Conservation (phyloP, 2,888 invertebrate genomes). For the Erebia aethiops region DNA sequence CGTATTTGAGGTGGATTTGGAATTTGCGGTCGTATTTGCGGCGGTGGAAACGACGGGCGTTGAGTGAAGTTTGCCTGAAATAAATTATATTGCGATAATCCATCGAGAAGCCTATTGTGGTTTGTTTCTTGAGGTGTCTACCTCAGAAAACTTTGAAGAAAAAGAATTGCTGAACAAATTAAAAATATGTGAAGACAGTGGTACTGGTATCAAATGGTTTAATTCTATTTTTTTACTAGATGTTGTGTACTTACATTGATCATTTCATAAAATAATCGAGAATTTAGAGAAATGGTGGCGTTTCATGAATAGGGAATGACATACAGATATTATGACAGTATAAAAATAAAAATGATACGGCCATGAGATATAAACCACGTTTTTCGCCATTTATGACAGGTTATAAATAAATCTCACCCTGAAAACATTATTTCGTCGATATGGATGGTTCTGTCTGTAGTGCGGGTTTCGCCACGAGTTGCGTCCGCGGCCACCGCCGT, state of each 20-base stretch:
- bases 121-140: not conserved
- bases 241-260: not conserved
- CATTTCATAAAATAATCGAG: not conserved
- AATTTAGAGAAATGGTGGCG: too few relatives aligned
- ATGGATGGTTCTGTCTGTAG: slow-evolving; percentile 53
- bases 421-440: slow-evolving; percentile 58
- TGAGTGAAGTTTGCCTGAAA: slow-evolving; percentile 66
- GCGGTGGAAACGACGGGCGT: slow-evolving; percentile 59
- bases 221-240: too few relatives aligned
- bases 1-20: slow-evolving; percentile 34
- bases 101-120: not conserved
- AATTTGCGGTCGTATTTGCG: slow-evolving; percentile 46
- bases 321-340: too few relatives aligned
- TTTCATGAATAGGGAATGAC: too few relatives aligned
- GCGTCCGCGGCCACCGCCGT: slow-evolving; percentile 51
- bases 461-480: slow-evolving; percentile 62
- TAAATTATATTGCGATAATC: not conserved
- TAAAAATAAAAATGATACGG: too few relatives aligned
- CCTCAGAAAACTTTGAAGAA: too few relatives aligned
- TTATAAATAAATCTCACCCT: slow-evolving; percentile 32
- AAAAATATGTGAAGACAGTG: not conserved
- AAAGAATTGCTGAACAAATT: not conserved
- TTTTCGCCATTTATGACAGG: too few relatives aligned
- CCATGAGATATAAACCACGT: too few relatives aligned
- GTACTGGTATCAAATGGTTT: too few relatives aligned